Evolutionary conservation across 2,797 vertebrate species (phyloP), one percentile per base, ranked within the genome.

Genomic region (Linurgus olivaceus): DNA sequence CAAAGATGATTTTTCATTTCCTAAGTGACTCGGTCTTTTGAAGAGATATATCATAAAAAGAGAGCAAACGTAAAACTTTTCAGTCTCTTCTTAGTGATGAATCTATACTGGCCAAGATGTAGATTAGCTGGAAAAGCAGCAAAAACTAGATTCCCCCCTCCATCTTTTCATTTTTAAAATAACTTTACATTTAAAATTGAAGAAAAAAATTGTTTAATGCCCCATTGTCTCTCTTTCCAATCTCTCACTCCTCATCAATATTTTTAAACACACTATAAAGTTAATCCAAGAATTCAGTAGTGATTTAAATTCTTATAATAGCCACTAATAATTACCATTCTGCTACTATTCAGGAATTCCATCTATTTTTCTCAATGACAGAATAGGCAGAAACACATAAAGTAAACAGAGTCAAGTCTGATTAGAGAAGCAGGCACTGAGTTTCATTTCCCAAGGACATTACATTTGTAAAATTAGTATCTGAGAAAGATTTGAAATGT

Each of bases 371-470:
- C 76, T 86, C 93, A 76, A 19, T 44, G 59, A 79, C 29, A 52
- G 26, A 55, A 73, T 52, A 78, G 79, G 47, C 37, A 94, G 91
- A 94, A 91, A 92, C 54, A 74, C 28, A 78, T 55, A 74, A 93
- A 93, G 23, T 74, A 93, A 95, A 93, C 78, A 92, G 47, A 82
- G 23, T 54, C 31, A 33, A 62, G 29, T 44, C 44, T 52, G 58
- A 44, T 88, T 91, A 86, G 51, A 62, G 66, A 86, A 93, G 48
- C 29, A 90, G 54, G 59, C 73, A 62, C 13, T 37, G 65, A 79
- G 44, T 90, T 94, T 91, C 62, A 88, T 70, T 95, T 96, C 58
- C 70, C 48, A 84, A 93, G 91, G 78, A 94, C 75, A 57, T 82
- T 50, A 58, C 47, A 62, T 72, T 66, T 90, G 54, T 88, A 93